Conservation (phyloP, 1,140 invertebrate species). For the Hycleus cichorii region DNA sequence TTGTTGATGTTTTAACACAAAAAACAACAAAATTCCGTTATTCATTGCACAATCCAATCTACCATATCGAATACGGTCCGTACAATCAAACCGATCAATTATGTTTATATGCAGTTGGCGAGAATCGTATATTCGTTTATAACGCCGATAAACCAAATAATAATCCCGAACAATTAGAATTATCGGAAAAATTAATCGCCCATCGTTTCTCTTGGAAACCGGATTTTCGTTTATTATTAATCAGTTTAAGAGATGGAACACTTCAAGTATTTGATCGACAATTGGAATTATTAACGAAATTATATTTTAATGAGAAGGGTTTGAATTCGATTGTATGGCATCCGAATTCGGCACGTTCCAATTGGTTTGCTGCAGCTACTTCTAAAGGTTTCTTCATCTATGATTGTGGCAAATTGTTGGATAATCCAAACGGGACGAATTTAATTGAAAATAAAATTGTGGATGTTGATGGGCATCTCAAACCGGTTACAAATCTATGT, state of each 20-base stretch:
- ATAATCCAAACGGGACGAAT: constrained; percentile 4
- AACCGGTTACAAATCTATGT: constrained; percentile 51
- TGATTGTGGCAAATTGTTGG: constrained; percentile 37
- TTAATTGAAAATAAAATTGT: constrained; percentile 39
- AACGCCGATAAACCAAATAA: constrained; percentile 39
- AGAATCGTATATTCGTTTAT: constrained; percentile 46
- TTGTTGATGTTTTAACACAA: constrained; percentile 42
- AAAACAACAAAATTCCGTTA: constrained; percentile 39
- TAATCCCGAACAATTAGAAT: constrained; percentile 30
- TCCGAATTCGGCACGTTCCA: constrained; percentile 50
- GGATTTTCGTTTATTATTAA: constrained; percentile 49
- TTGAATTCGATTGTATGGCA: constrained; percentile 56
- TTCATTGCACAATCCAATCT: constrained; percentile 40
- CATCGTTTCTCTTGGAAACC: constrained; percentile 57
- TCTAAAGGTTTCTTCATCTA: constrained; percentile 53
- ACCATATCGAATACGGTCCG: constrained; percentile 45
- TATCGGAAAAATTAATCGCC: constrained; percentile 38
- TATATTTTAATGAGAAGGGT: constrained; percentile 11
- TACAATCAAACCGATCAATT: constrained; percentile 28
- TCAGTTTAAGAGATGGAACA: constrained; percentile 54
- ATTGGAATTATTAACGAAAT: background rate
- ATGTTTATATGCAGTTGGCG: constrained; percentile 47
- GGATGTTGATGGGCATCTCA: constrained; percentile 51
- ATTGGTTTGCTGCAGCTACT: constrained; percentile 55
- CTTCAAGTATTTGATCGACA: constrained; percentile 17